Evolutionary conservation across 2,797 vertebrate species (phyloP).

Genomic region (Varecia variegata): DNA sequence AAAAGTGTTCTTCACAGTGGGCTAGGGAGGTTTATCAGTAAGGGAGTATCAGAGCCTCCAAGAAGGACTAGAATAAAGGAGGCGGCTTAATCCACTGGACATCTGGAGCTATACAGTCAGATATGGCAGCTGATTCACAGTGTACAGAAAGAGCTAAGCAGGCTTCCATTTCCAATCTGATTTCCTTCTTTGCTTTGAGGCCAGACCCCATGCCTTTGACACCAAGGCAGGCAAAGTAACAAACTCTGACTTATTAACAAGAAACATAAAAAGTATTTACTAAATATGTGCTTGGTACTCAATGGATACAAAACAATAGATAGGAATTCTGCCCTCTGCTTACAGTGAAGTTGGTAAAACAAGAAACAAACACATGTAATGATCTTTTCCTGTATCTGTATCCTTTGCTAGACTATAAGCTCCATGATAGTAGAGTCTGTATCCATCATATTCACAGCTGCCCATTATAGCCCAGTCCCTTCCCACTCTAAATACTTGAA

Average conservation of each 20-base stretch:
- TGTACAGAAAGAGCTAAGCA: background rate
- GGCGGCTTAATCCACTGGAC: background rate
- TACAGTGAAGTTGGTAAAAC: background rate
- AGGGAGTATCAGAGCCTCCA: background rate
- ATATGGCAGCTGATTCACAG: background rate
- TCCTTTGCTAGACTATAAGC: background rate
- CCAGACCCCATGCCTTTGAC: background rate
- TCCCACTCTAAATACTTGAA: background rate
- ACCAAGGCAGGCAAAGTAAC: background rate
- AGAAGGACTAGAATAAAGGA: background rate
- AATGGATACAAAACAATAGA: background rate
- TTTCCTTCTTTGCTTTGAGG: background rate
- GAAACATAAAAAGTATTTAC: slow-evolving; percentile 13
- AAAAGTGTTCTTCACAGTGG: background rate
- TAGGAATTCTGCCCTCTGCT: background rate
- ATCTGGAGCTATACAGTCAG: background rate
- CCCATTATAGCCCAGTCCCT: background rate
- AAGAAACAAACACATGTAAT: background rate
- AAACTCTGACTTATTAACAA: background rate
- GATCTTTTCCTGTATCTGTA: background rate
- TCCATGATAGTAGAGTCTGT: background rate
- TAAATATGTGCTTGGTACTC: background rate
- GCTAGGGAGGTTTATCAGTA: background rate
- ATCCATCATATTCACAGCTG: background rate
- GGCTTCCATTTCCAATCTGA: background rate